These are phyloP conservation scores for Aphidoletes aphidimyza DNA, from an alignment of 2,888 invertebrate genomes.

Conservation along the genomic window DNA sequence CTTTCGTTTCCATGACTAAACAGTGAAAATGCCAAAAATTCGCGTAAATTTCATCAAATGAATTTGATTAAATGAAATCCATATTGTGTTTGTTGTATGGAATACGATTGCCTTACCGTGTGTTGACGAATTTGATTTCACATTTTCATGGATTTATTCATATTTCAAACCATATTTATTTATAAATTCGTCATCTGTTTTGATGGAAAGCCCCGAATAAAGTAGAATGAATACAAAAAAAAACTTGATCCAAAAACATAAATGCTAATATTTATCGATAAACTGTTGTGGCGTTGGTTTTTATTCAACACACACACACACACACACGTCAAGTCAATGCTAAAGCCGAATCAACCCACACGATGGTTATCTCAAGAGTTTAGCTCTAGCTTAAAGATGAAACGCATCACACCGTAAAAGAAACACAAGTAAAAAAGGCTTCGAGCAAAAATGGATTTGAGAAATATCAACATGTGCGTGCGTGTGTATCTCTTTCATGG, in stretches of 20 bases:
- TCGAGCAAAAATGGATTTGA: background rate
- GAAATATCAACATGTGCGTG: too few relatives aligned
- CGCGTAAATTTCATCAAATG: background rate
- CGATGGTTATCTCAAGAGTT: too few relatives aligned
- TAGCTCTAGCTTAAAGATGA: too few relatives aligned
- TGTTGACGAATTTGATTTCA: slow-evolving; percentile 31
- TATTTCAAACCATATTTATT: background rate
- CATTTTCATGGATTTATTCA: slow-evolving; percentile 33
- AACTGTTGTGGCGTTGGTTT: background rate
- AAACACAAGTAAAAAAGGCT: background rate
- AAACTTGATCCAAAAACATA: slow-evolving; percentile 11
- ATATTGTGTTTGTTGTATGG: background rate
- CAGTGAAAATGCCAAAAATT: background rate
- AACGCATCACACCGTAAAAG: too few relatives aligned
- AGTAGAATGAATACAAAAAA: background rate
- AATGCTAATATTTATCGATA: slow-evolving; percentile 46
- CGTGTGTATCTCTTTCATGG: background rate
- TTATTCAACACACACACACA: background rate
- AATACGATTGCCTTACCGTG: background rate
- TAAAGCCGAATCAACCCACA: too few relatives aligned
- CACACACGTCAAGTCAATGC: too few relatives aligned
- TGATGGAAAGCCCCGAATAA: background rate
- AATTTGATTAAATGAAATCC: slow-evolving; percentile 21
- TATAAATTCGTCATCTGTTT: slow-evolving; percentile 36
- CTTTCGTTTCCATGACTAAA: background rate